Evolutionary conservation across 2,113 vertebrate species (phyloP).

Genomic region (Philantomba maxwellii): DNA sequence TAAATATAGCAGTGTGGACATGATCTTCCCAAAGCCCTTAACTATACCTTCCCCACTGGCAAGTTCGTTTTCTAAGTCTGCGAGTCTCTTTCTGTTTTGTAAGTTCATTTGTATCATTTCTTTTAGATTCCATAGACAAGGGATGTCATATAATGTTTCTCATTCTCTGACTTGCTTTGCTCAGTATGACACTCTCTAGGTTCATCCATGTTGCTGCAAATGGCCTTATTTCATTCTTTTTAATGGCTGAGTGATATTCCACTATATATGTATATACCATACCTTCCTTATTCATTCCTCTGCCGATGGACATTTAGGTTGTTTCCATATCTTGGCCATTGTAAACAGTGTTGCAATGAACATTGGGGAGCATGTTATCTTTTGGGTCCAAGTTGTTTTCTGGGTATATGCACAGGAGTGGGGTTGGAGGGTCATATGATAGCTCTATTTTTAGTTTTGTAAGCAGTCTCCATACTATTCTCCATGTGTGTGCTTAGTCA

Average conservation of each 20-base stretch:
- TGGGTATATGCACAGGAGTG: neutral
- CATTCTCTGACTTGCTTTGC: neutral
- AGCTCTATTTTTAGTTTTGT: neutral
- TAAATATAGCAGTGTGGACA: neutral
- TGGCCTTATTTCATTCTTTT: neutral
- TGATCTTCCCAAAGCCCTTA: neutral
- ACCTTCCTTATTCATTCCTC: neutral
- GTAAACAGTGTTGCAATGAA: neutral
- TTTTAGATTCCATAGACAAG: neutral
- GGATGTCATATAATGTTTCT: neutral
- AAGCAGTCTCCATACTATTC: neutral
- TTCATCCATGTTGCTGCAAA: neutral
- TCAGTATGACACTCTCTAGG: neutral
- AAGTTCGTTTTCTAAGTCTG: neutral
- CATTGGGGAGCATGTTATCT: neutral
- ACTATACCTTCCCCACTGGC: neutral
- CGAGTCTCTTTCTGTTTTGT: rapidly evolving
- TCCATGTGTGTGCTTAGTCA: no score
- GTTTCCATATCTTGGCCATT: neutral
- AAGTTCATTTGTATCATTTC: neutral
- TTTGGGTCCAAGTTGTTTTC: neutral
- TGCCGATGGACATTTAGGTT: neutral
- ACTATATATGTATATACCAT: neutral
- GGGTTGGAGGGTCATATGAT: neutral
- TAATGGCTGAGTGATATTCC: neutral